Conservation (phyloP, 1,140 invertebrate genomes). For the Drosophila bipectinata region DNA sequence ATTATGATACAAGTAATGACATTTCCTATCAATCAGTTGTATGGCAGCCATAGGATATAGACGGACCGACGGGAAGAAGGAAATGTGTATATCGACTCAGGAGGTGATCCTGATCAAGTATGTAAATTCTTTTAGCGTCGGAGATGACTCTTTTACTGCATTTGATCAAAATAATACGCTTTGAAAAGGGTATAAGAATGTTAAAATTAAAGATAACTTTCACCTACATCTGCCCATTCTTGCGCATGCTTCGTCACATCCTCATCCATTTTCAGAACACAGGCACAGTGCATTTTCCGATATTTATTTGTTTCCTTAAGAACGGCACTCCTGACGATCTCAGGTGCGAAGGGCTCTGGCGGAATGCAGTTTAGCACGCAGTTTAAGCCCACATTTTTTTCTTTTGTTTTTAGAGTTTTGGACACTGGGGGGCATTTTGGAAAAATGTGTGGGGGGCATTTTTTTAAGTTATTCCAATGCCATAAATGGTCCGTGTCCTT, state of each 20-base stretch:
- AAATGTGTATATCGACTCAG: no score
- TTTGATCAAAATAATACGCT: no score
- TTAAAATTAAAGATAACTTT: no score
- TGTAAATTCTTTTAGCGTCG: no score
- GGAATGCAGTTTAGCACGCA: neutral
- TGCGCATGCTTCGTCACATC: conserved; percentile 42
- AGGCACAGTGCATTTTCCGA: conserved; percentile 32
- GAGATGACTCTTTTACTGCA: no score
- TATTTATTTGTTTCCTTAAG: conserved; percentile 38
- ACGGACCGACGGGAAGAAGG: no score
- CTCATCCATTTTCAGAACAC: conserved; percentile 24
- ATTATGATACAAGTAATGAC: no score
- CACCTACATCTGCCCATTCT: conserved; percentile 61
- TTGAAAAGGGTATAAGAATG: no score
- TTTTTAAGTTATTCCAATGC: neutral
- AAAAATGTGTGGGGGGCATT: neutral
- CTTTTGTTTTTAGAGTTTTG: neutral
- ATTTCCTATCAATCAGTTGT: no score
- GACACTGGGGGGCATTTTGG: neutral
- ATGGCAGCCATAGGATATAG: no score
- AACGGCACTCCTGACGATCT: neutral
- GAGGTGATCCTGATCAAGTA: no score
- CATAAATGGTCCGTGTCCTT: neutral
- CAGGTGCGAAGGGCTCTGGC: neutral
- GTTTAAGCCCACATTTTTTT: neutral